These are phyloP conservation scores for Sorex araneus DNA, from an alignment of 2,113 vertebrate species.

Conservation along the genomic window DNA sequence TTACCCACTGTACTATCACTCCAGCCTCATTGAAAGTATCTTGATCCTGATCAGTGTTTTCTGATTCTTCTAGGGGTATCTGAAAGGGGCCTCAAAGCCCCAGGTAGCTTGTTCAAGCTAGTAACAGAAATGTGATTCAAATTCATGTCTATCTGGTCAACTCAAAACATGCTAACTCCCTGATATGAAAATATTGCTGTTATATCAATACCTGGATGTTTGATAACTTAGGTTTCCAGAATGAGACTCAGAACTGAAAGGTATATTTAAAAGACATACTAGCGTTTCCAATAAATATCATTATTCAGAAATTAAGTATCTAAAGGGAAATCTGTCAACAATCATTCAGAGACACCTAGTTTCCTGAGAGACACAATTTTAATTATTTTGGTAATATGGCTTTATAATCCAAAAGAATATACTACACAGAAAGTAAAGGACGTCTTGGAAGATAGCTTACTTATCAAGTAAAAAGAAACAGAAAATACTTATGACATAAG, in stretches of 20 bases:
- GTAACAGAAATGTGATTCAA: slow-evolving; percentile 38
- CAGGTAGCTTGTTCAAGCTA: not conserved
- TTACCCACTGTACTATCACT: too few relatives aligned
- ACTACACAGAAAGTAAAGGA: slow-evolving; percentile 6
- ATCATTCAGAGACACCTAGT: not conserved
- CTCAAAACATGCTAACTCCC: not conserved
- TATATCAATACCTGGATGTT: not conserved
- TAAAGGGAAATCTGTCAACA: not conserved
- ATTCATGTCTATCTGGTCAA: not conserved
- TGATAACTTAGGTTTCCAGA: not conserved
- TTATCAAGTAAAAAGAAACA: slow-evolving; percentile 59
- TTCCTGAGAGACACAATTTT: slow-evolving; percentile 6
- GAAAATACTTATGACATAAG: slow-evolving; percentile 69
- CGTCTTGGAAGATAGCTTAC: slow-evolving; percentile 30
- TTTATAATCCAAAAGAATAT: slow-evolving; percentile 40
- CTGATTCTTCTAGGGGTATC: not conserved
- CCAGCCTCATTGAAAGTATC: too few relatives aligned
- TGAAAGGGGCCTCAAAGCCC: not conserved
- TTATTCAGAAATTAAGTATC: not conserved
- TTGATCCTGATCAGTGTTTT: not conserved
- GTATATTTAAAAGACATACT: not conserved
- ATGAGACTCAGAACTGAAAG: slow-evolving; percentile 30
- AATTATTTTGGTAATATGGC: slow-evolving; percentile 22
- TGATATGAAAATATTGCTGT: not conserved
- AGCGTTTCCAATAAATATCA: not conserved